phyloP scores from a whole-genome alignment of 2,888 invertebrate species.

The Silvanus unidentatus region DNA sequence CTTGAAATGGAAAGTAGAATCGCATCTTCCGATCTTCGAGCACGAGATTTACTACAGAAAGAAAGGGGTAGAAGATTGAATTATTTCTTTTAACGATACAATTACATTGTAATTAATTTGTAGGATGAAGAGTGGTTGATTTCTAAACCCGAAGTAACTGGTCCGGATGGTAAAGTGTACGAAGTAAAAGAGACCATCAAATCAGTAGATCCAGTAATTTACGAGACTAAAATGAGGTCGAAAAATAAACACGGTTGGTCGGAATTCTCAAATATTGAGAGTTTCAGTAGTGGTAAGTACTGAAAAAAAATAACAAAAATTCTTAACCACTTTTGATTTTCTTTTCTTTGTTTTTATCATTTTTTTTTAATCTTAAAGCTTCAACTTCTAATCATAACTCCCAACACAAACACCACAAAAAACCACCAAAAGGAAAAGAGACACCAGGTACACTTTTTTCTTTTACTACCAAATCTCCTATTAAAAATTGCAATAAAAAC shows the following conservation, averaged over 20 bases:
- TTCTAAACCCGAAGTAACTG: constrained; percentile 33
- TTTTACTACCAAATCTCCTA: background rate
- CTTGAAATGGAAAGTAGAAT: constrained; percentile 48
- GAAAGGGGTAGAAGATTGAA: constrained; percentile 37
- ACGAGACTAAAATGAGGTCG: constrained; percentile 45
- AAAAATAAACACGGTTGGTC: constrained; percentile 48
- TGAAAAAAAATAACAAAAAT: too few relatives aligned
- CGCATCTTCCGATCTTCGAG: constrained; percentile 44
- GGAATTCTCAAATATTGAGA: constrained; percentile 38
- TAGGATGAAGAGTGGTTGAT: constrained; percentile 39
- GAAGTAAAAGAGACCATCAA: constrained; percentile 41
- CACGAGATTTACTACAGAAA: constrained; percentile 47
- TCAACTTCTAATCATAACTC: too few relatives aligned
- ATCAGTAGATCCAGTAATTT: constrained; percentile 42
- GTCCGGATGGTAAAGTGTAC: constrained; percentile 35
- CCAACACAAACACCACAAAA: constrained; percentile 30
- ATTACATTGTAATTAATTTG: constrained; percentile 11
- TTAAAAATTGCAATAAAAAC: constrained; percentile 2
- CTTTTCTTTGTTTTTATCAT: background rate
- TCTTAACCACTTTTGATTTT: constrained; percentile 2
- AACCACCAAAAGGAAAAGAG: constrained; percentile 30
- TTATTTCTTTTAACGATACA: background rate
- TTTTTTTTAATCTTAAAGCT: too few relatives aligned
- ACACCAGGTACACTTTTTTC: too few relatives aligned
- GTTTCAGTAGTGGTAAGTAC: constrained; percentile 42